These are phyloP conservation scores for Pteria penguin DNA, from an alignment of 2,888 invertebrate species.

Conservation along the genomic window DNA sequence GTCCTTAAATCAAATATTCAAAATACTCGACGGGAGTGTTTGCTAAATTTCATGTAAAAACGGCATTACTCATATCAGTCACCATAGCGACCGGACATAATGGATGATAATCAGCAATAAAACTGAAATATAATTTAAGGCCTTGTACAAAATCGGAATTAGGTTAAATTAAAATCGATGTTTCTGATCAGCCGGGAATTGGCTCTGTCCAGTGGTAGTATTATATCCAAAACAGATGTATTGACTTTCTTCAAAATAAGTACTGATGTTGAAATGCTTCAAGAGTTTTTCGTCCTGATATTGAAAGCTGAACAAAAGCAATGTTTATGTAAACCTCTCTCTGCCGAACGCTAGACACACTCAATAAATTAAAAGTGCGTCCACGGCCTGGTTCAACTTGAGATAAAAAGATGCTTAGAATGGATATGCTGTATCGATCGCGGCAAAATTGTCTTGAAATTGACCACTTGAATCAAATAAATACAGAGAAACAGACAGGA, in stretches of 20 bases:
- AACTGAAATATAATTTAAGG: constrained; percentile 46
- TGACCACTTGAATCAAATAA: constrained; percentile 36
- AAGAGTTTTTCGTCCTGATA: background rate
- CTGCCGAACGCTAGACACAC: background rate
- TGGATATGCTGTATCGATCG: constrained; percentile 20
- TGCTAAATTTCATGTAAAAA: constrained; percentile 44
- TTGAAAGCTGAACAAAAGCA: background rate
- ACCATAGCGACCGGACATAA: constrained; percentile 43
- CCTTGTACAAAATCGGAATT: constrained; percentile 39
- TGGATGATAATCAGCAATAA: constrained; percentile 41
- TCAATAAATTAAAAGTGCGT: constrained; percentile 13
- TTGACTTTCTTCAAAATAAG: too few species aligned
- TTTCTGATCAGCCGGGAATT: background rate
- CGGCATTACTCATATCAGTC: constrained; percentile 40
- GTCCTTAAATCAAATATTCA: constrained; percentile 43
- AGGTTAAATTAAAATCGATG: constrained; percentile 36
- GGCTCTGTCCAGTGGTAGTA: background rate
- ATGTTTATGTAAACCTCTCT: background rate
- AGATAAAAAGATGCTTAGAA: constrained; percentile 8
- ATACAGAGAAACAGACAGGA: constrained; percentile 23
- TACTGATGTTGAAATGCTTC: too few species aligned
- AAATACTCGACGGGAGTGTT: constrained; percentile 37
- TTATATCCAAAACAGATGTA: background rate
- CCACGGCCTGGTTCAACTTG: background rate
- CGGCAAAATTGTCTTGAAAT: constrained; percentile 29